Conservation (phyloP, 2,797 vertebrate species). For the Brachymystax lenok region DNA sequence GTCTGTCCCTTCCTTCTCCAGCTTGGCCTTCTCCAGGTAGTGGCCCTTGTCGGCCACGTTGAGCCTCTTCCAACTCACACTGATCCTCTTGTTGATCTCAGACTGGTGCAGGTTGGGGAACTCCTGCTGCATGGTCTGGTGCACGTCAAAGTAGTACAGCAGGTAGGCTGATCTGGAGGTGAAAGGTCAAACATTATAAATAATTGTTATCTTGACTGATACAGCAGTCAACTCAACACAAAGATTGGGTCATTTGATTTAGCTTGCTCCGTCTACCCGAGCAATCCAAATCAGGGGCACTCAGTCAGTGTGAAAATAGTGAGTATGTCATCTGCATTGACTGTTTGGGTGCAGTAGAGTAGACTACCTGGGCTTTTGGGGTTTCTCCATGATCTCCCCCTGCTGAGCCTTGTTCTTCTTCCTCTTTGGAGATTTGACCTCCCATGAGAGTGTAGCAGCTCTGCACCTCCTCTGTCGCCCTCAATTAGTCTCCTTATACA, state of each 20-base stretch:
- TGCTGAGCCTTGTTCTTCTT: slow-evolving; percentile 79
- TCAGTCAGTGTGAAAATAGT: no score
- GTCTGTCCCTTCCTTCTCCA: slow-evolving; percentile 90
- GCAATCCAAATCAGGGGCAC: no score
- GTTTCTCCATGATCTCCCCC: slow-evolving; percentile 80
- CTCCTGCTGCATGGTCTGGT: slow-evolving; percentile 92
- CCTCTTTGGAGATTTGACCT: slow-evolving; percentile 84
- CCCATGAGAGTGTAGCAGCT: slow-evolving; percentile 73
- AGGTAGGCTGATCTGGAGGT: slow-evolving; percentile 90
- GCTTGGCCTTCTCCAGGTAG: slow-evolving; percentile 92
- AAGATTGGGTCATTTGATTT: no score
- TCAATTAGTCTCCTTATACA: slow-evolving; percentile 84
- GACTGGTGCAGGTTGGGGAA: slow-evolving; percentile 92
- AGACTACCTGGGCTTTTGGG: slow-evolving; percentile 89
- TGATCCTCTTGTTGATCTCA: slow-evolving; percentile 98
- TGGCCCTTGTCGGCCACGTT: slow-evolving; percentile 93
- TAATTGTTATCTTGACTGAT: not conserved
- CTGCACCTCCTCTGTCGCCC: slow-evolving; percentile 89
- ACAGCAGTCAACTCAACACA: no score
- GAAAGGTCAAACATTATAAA: slow-evolving; percentile 6
- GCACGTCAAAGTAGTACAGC: slow-evolving; percentile 96
- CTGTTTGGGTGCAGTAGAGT: not conserved
- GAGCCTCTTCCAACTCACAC: slow-evolving; percentile 94
- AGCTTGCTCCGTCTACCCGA: no score
- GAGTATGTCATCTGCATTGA: no score